Evolutionary conservation across 2,888 invertebrate genomes (phyloP).

Genomic region (Clanis bilineata): DNA sequence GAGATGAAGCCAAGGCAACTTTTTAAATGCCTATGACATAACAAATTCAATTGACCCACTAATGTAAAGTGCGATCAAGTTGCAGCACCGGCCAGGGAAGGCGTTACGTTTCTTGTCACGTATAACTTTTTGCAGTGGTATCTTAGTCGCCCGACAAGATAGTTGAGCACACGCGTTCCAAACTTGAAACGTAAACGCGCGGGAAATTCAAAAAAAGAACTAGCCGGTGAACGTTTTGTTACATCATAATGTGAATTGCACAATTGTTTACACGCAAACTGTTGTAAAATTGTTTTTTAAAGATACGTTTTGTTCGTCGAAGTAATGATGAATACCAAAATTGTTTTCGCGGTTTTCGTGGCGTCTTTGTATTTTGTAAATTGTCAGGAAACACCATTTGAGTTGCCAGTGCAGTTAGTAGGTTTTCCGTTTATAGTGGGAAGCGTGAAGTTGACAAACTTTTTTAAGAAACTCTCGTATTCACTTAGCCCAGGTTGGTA

Average conservation of each 20-base stretch:
- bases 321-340: constrained; percentile 25
- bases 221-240: not conserved
- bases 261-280: not conserved
- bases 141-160: constrained; percentile 42
- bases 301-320: not conserved
- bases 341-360: constrained; percentile 22
- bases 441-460: constrained; percentile 89
- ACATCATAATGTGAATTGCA: constrained; percentile 12
- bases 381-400: constrained; percentile 81
- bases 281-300: not conserved
- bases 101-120: constrained; percentile 50
- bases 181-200: constrained; percentile 14
- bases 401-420: constrained; percentile 91
- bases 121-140: constrained; percentile 48
- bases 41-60: constrained; percentile 44
- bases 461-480: constrained; percentile 91
- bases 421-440: constrained; percentile 92
- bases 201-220: constrained; percentile 15
- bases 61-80: constrained; percentile 26
- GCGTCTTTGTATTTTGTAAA: constrained; percentile 29
- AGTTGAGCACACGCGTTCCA: constrained; percentile 27
- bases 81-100: constrained; percentile 35
- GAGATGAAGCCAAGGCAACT: constrained; percentile 4
- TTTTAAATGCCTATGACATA: constrained; percentile 15
- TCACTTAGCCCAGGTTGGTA: constrained; percentile 90